Percentiles rank a stretch among this genome's conserved stretches.
phyloP scores from a whole-genome alignment of 92 coral and sea anemone genomes.

The Hydrozoanthus gracilis region DNA sequence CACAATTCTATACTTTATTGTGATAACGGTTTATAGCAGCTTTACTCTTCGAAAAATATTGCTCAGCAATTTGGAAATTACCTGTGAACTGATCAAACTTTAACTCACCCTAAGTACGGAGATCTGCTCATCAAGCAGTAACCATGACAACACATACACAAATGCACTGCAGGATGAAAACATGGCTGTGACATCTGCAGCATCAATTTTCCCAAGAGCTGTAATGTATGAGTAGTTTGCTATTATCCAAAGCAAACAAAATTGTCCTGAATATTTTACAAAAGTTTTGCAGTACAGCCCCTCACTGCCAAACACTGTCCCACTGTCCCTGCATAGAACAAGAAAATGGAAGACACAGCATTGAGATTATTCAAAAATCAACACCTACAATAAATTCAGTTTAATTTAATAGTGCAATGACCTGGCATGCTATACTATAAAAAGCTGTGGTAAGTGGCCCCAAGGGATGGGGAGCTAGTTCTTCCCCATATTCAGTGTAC shows the following conservation, averaged over 20 bases:
- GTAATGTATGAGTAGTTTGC: conserved; percentile 41
- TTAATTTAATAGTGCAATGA: no score
- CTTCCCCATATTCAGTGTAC: no score
- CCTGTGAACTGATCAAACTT: no score
- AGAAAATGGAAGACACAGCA: not conserved
- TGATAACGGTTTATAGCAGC: not conserved
- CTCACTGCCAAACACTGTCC: conserved; percentile 31
- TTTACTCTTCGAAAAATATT: not conserved
- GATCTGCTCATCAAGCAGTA: conserved; percentile 29
- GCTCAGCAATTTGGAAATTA: not conserved
- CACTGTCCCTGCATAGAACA: conserved; percentile 17
- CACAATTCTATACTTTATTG: not conserved
- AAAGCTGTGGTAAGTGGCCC: no score
- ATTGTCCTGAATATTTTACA: conserved; percentile 32
- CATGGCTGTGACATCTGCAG: conserved; percentile 48
- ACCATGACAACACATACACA: conserved; percentile 51
- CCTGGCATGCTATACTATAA: no score
- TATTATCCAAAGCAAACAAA: conserved; percentile 39
- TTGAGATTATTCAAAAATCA: not conserved
- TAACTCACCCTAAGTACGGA: conserved; percentile 28
- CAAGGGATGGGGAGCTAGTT: no score
- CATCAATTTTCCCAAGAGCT: conserved; percentile 46
- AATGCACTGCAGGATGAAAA: conserved; percentile 47
- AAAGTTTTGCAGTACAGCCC: conserved; percentile 39
- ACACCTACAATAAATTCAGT: no score